These are phyloP conservation scores for Acronicta leporina DNA, from an alignment of 2,888 invertebrate species.

Conservation along the genomic window DNA sequence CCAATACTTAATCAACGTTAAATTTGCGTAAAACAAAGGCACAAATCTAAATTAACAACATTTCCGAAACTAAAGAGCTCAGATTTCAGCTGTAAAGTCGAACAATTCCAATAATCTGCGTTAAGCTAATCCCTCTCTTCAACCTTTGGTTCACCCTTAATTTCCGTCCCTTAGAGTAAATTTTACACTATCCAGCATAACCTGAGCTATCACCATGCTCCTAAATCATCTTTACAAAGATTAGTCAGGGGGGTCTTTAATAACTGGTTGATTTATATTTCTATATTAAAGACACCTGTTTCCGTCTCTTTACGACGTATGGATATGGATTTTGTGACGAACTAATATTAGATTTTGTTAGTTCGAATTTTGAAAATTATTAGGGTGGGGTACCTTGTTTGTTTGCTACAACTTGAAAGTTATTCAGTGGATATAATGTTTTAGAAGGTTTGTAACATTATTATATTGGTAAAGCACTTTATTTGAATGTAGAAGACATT, in stretches of 20 bases:
- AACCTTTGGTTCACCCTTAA: constrained; percentile 64
- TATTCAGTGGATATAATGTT: no score
- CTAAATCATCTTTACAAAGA: constrained; percentile 1
- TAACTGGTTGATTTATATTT: constrained; percentile 56
- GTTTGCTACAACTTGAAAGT: background rate
- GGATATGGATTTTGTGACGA: constrained; percentile 54
- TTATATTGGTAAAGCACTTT: no score
- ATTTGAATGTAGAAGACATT: no score
- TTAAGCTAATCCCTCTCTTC: constrained; percentile 65
- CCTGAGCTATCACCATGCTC: constrained; percentile 54
- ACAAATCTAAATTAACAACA: constrained; percentile 57
- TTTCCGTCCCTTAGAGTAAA: constrained; percentile 68
- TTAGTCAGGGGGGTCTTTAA: constrained; percentile 49
- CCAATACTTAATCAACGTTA: constrained; percentile 48
- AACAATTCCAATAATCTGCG: constrained; percentile 73
- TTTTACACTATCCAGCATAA: constrained; percentile 62
- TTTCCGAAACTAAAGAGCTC: constrained; percentile 58
- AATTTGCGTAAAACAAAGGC: constrained; percentile 54
- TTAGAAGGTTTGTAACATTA: no score
- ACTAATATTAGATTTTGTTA: constrained; percentile 44
- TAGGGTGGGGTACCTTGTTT: background rate
- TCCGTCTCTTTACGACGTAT: constrained; percentile 61
- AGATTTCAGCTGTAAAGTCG: constrained; percentile 63
- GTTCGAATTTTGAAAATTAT: constrained; percentile 31
- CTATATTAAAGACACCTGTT: constrained; percentile 66